Evolutionary conservation across 1,140 invertebrate species (phyloP), one percentile per base, ranked within the genome.

Genomic region (Centruroides vittatus): DNA sequence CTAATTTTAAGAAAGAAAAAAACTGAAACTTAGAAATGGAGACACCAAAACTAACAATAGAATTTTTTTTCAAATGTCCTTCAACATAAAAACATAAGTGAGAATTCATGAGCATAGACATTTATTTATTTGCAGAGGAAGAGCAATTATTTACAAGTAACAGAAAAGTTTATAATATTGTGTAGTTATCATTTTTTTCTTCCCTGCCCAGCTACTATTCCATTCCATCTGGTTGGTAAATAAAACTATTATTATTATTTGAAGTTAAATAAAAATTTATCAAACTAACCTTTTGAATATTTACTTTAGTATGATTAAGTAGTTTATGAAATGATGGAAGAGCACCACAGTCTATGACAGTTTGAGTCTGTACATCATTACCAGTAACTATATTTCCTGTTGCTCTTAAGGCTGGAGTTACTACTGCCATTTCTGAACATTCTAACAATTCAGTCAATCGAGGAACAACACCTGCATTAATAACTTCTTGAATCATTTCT

Each of bases 321-420:
- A 75, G 84, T 11, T 23, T 23, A 36, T 58, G 46, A 11, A 65
- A 47, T 35, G 56, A 10, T 7, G 12, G 46, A 4, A 65, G 23
- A 46, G 61, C 64, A 35, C 60, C 61, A 34, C 47, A 89, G 73
- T 94, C 89, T 53, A 97, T 80, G 35, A 96, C 92, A 59, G 87
- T 77, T 78, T 99, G 95, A 9, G 96, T 99, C 74, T 99, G 96
- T 65, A 97, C 93, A 74, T 99, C 96, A 2, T 93, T 94, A 23
- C 96, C 96, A 8, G 96, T 99, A 1, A 99, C 95, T 70, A 99
- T 99, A 76, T 99, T 99, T 34, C 96, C 96, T n/a, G 98, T 89
- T 11, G 96, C 94, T 68, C 95, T 78, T n/a, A 99, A 77, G 1
- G 95, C 93, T 13, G 95, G 94, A 4, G 94, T 98, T 78, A 98